phyloP scores from a whole-genome alignment of 2,113 vertebrate species.

The Calypte anna region DNA sequence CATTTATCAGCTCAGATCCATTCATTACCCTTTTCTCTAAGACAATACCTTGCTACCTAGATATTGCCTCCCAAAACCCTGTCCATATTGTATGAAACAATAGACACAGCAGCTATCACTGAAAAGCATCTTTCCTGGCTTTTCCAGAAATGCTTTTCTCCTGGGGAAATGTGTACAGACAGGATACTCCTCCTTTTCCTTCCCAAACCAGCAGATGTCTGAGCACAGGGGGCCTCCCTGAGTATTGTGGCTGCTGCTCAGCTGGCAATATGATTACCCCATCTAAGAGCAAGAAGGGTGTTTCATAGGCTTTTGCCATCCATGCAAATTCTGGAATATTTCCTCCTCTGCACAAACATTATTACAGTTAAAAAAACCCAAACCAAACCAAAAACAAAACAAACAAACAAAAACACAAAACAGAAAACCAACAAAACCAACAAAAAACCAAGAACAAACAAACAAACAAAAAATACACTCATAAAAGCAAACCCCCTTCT shows the following conservation, averaged over 20 bases:
- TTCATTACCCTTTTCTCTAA: constrained; percentile 45
- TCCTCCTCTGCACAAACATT: not conserved
- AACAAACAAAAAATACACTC: not conserved
- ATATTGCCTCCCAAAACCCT: constrained; percentile 19
- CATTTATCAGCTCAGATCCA: constrained; percentile 31
- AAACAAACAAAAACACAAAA: not conserved
- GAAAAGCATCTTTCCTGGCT: constrained; percentile 77
- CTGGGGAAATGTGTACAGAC: constrained; percentile 52
- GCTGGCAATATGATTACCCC: not conserved
- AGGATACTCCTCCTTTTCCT: constrained; percentile 79
- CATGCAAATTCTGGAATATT: not conserved
- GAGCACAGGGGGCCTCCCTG: not conserved
- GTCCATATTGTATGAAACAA: constrained; percentile 59
- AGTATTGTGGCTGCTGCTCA: not conserved
- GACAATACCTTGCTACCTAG: constrained; percentile 24
- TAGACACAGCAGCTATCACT: constrained; percentile 70
- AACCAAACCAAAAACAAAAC: no score
- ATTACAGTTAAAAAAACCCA: not conserved
- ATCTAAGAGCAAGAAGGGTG: not conserved
- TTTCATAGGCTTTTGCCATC: not conserved
- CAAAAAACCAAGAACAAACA: no score
- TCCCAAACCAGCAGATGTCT: constrained; percentile 26
- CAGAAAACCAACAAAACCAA: not conserved
- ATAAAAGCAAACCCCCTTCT: not conserved
- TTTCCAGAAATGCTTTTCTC: constrained; percentile 26